A percentile compares a stretch with the other conserved stretches of the same genome.
Evolutionary conservation across 2,888 invertebrate genomes (phyloP).

Genomic region (Drosophila mercatorum): DNA sequence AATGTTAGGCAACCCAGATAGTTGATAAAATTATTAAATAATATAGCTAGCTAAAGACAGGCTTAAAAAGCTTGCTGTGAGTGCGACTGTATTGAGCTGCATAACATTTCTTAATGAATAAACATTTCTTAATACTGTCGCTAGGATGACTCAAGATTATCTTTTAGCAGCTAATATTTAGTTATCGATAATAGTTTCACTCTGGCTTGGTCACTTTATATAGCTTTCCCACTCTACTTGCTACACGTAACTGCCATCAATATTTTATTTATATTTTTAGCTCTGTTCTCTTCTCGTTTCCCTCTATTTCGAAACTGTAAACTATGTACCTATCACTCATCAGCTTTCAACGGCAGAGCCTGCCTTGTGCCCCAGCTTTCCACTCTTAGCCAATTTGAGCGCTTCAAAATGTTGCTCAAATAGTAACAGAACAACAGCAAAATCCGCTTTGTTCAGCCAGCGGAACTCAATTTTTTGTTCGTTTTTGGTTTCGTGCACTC

Average conservation of each 20-base stretch:
- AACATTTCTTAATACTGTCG: no score
- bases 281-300: background rate
- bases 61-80: no score
- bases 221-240: no score
- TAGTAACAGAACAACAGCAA: background rate
- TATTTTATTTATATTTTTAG: background rate
- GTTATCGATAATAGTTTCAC: no score
- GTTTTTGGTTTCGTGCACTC: slow-evolving; percentile 15
- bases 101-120: no score
- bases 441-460: background rate
- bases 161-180: no score
- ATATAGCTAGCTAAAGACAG: no score
- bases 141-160: no score
- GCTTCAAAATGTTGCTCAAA: background rate
- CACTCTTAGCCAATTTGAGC: background rate
- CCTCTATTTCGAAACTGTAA: background rate
- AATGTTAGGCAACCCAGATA: no score
- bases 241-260: background rate
- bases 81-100: no score
- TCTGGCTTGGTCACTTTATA: no score
- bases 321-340: background rate
- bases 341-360: background rate
- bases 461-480: slow-evolving; percentile 22
- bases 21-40: no score
- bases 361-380: background rate